Percentiles rank a stretch among this genome's conserved stretches.
Conservation (phyloP, 2,888 invertebrate genomes). For the Drosophila stalkeri region DNA sequence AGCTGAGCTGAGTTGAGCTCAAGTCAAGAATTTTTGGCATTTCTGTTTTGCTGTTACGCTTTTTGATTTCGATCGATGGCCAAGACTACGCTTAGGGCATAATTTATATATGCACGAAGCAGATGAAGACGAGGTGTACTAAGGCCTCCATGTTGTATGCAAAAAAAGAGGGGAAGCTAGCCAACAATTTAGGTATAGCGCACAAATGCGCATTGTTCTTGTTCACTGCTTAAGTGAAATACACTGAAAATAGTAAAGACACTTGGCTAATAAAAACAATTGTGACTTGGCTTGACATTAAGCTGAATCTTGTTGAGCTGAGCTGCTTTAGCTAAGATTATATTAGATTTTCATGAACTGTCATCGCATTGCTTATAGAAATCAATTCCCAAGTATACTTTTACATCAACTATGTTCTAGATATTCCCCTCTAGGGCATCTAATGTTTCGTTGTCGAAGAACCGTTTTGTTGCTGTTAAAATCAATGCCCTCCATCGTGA, state of each 20-base stretch:
- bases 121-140: conserved; percentile 1
- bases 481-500: conserved; percentile 66
- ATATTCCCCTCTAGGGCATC: conserved; percentile 26
- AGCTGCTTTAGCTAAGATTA: not conserved
- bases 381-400: not conserved
- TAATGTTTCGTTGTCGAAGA: conserved; percentile 14
- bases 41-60: conserved; percentile 79
- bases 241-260: conserved; percentile 10
- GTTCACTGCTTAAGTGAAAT: conserved; percentile 23
- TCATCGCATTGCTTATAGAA: not conserved
- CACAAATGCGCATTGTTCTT: conserved; percentile 72
- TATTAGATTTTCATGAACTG: not conserved
- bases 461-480: conserved; percentile 42
- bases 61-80: conserved; percentile 81
- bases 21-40: conserved; percentile 71
- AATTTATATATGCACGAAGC: conserved; percentile 50
- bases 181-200: conserved; percentile 67
- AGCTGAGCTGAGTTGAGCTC: conserved; percentile 59
- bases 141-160: conserved; percentile 32
- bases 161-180: conserved; percentile 44
- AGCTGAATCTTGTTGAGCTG: not conserved
- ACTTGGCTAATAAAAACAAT: not conserved
- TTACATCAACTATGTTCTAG: not conserved
- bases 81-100: conserved; percentile 51
- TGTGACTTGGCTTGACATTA: not conserved